Evolutionary conservation across 2,113 vertebrate species (phyloP), one percentile per base, ranked within the genome.

Genomic region (Heteronetta atricapilla): DNA sequence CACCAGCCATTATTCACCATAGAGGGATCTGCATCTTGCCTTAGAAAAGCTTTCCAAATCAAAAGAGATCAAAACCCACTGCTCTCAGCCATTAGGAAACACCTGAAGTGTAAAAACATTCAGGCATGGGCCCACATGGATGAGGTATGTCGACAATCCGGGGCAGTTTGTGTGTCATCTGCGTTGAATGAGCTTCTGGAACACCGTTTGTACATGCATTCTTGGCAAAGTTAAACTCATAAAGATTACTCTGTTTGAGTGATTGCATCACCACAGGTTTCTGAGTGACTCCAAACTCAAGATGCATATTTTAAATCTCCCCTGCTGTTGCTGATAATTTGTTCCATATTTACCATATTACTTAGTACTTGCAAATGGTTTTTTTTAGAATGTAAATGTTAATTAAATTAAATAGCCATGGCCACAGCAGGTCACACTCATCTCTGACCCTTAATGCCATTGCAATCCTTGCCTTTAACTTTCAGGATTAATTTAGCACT

Each of bases 251-350:
- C 48, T 62, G 72, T 95, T 77, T 29, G 83, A 94, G 40, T n/a
- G 93, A 82, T 92, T 91, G 90, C 86, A 81, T 94, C 95, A 81
- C 96, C 31, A 4, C 90, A 86, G 91, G 94, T 84, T 83, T 79
- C 89, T 85, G 82, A 97, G 88, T n/a, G 72, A 89, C 87, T 96
- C 86, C 92, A 88, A 95, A 81, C 64, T 90, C 72, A 17, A 90
- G 64, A 81, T 90, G 96, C 78, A 26, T 80, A 75, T 93, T 87
- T 96, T 96, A 94, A 74, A 77, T 90, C 84, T 94, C 90, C 94
- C 97, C 97, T 94, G 96, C 95, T 95, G 96, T 89, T 95, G 72
- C 33, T 96, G 97, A 87, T 98, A 97, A 98, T 97, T 96, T 97
- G 93, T 93, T 96, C 95, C 97, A 96, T 96, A 97, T 95, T 98